Base-by-base conservation (phyloP, 2,888 invertebrate genomes). In the Ophioninae sp. region DNA sequence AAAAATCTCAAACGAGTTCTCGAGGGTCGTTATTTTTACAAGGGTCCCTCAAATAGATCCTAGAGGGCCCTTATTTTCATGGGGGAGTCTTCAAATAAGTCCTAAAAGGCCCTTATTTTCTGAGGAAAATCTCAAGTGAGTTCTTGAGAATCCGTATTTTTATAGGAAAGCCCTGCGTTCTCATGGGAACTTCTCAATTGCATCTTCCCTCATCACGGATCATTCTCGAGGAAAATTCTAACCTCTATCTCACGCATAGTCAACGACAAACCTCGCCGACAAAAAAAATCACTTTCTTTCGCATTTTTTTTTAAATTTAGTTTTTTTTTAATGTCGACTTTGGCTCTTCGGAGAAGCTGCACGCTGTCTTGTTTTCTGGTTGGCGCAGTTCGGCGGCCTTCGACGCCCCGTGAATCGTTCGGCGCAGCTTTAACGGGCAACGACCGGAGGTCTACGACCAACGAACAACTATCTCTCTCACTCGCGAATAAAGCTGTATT, bases 401-500 rank as follows among this genome's bases (percentile, higher is more conserved):
- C 84, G 81, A 75, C 72, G 79, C 37, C 69, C 78, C 77, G 77
- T 22, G 81, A 81, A 82, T 71, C 79, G 79, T 84, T 84, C 79
- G 75, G 30, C 74, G 78, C 81, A 76, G 83, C 81, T 79, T 79
- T 79, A 74, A 59, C 79, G 74, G 82, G 85, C 82, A 85, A 83
- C 82, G 81, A 81, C 85, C 81, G 81, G 78, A 72, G 83, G 82
- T 85, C 83, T 83, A 84, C 78, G 85, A 80, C 85, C 86, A 83
- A 69, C 51, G 41, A 17, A 41, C 69, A 23, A 61, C 59, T 82
- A 74, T 65, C 68, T 41, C 51, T 77, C 80, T 77, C 65, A 72
- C 75, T 72, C 82, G 82, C 76, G 85, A 88, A 84, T 86, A 84
- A 86, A 76, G 87, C 86, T 90, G 90, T 89, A 90, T 91, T 91